Conservation (phyloP, 2,888 invertebrate genomes). For the Adineta ricciae region DNA sequence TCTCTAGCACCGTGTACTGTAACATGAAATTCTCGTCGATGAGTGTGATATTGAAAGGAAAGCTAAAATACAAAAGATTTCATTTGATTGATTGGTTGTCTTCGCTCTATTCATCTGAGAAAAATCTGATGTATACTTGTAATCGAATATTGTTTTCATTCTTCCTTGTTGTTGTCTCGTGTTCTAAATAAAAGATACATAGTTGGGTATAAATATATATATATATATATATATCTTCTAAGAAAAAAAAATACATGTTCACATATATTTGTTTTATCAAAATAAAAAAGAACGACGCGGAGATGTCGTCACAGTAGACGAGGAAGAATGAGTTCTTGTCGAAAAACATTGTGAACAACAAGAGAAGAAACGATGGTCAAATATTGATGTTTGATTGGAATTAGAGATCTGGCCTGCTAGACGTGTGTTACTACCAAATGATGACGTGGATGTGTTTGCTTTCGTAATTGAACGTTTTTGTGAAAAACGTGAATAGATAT, state of each 20-base stretch:
- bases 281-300: background rate
- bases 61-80: background rate
- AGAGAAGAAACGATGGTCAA: background rate
- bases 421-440: background rate
- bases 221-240: background rate
- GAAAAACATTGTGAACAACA: background rate
- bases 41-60: background rate
- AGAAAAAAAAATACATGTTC: background rate
- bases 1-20: conserved; percentile 12
- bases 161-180: background rate
- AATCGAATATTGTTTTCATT: background rate
- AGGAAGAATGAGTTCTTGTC: background rate
- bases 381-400: background rate
- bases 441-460: background rate
- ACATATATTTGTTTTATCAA: background rate
- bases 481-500: conserved; percentile 1
- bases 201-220: background rate
- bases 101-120: background rate
- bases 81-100: no score
- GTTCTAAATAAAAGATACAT: background rate
- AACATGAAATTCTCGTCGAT: background rate
- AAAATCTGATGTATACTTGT: background rate
- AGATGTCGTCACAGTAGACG: background rate
- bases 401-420: background rate
- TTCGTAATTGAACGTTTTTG: background rate